These are phyloP conservation scores for Leucopsar rothschildi DNA, from an alignment of 2,113 vertebrate genomes.

Conservation along the genomic window DNA sequence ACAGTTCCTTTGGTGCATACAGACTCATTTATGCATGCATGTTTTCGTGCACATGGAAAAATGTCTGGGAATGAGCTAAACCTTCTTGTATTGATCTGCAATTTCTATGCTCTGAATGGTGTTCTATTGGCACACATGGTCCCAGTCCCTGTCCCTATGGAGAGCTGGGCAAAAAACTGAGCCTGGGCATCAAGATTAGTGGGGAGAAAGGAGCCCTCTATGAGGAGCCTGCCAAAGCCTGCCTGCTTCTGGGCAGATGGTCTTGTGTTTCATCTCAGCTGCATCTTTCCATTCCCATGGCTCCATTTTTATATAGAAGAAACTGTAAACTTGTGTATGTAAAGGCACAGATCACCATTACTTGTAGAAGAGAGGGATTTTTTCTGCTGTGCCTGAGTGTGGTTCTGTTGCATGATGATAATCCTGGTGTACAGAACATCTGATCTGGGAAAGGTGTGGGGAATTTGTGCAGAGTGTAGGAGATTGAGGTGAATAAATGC, in stretches of 20 bases:
- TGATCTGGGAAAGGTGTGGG: neutral
- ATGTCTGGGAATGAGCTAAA: neutral
- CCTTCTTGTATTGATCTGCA: neutral
- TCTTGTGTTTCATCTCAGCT: neutral
- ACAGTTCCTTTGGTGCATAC: neutral
- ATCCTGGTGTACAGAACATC: neutral
- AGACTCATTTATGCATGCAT: fast-evolving
- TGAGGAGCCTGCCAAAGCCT: fast-evolving
- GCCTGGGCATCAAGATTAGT: neutral
- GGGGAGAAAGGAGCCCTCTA: neutral
- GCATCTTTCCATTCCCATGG: neutral
- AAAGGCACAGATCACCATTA: neutral
- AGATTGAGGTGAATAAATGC: neutral
- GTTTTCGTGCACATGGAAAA: neutral
- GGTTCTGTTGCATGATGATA: neutral
- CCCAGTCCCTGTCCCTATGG: fast-evolving
- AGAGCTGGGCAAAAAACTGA: neutral
- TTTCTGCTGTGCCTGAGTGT: neutral
- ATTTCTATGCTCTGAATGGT: neutral
- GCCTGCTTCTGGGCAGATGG: neutral
- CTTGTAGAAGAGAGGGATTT: fast-evolving
- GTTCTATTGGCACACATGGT: neutral
- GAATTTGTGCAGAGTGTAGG: neutral
- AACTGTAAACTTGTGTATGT: neutral
- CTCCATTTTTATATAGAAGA: neutral